A percentile compares a stretch with the other conserved stretches of the same genome.
phyloP scores from a whole-genome alignment of 2,888 invertebrate species.

The Cheilosia scutellata region DNA sequence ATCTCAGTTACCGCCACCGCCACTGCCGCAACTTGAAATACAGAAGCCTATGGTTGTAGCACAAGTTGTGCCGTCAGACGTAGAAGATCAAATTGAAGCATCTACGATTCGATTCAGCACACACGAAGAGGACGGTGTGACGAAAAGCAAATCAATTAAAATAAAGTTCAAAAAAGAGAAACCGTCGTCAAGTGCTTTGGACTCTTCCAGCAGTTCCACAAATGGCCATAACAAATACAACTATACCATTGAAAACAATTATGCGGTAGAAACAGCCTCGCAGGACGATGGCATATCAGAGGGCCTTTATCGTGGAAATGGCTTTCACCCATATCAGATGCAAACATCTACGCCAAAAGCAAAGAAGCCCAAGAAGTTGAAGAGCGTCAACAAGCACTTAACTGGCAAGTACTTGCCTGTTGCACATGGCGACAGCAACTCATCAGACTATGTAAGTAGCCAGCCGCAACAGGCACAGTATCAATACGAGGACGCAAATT shows the following conservation, averaged over 20 bases:
- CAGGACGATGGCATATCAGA: constrained; percentile 44
- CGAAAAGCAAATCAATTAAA: constrained; percentile 83
- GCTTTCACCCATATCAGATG: constrained; percentile 82
- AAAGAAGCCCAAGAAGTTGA: constrained; percentile 76
- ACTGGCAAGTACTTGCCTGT: constrained; percentile 77
- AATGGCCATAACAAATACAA: constrained; percentile 81
- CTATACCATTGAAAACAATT: constrained; percentile 81
- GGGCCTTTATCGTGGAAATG: constrained; percentile 78
- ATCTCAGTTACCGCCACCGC: not conserved
- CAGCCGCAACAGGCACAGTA: constrained; percentile 69
- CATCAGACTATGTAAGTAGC: constrained; percentile 76
- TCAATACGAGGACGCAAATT: constrained; percentile 78
- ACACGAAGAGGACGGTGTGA: constrained; percentile 80
- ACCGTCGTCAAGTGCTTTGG: constrained; percentile 47
- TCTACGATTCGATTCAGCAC: constrained; percentile 82
- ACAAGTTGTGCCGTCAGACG: constrained; percentile 67
- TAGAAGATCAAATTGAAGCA: constrained; percentile 82
- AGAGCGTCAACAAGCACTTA: constrained; percentile 77
- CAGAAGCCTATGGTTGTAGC: not conserved
- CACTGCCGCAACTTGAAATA: constrained; percentile 9
- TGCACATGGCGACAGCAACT: constrained; percentile 81
- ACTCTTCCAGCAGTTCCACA: constrained; percentile 75
- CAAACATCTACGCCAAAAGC: constrained; percentile 83
- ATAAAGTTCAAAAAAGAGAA: constrained; percentile 83
- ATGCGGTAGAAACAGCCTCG: constrained; percentile 77